A percentile compares a stretch with the other conserved stretches of the same genome.
Conservation (phyloP, 2,113 vertebrate genomes). For the Actenoides lindsayi region DNA sequence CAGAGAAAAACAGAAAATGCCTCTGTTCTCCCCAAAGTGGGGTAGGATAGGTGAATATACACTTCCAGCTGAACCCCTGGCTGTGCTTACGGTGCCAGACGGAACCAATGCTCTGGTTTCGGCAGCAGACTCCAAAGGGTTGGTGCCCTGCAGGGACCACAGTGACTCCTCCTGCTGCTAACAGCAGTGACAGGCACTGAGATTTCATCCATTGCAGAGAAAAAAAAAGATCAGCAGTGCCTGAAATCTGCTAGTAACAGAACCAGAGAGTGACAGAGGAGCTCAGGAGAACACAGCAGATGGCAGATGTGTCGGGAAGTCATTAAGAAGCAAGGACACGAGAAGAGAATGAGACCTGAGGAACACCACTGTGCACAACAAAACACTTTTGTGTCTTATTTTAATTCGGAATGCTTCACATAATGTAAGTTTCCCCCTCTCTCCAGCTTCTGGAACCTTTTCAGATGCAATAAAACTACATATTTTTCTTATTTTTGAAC, state of each 20-base stretch:
- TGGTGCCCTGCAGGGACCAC: neutral
- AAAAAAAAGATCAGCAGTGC: neutral
- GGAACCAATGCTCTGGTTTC: neutral
- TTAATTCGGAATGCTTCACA: neutral
- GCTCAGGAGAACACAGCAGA: neutral
- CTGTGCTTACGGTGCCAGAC: neutral
- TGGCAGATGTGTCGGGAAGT: neutral
- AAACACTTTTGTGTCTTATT: neutral
- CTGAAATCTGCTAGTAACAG: neutral
- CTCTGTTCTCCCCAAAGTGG: neutral
- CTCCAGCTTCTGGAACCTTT: neutral
- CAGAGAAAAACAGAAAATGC: neutral
- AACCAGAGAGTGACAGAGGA: neutral
- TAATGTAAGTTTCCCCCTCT: neutral
- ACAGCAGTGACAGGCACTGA: neutral
- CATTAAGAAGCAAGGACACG: neutral
- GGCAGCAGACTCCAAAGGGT: rapidly evolving
- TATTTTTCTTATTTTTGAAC: neutral
- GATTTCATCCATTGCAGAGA: neutral
- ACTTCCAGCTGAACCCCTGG: no score
- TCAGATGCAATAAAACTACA: rapidly evolving
- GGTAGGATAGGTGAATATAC: rapidly evolving
- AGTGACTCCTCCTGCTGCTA: neutral
- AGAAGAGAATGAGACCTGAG: neutral
- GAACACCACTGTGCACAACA: neutral